These are phyloP conservation scores for Lates calcarifer DNA, from an alignment of 2,113 vertebrate genomes.

Conservation along the genomic window DNA sequence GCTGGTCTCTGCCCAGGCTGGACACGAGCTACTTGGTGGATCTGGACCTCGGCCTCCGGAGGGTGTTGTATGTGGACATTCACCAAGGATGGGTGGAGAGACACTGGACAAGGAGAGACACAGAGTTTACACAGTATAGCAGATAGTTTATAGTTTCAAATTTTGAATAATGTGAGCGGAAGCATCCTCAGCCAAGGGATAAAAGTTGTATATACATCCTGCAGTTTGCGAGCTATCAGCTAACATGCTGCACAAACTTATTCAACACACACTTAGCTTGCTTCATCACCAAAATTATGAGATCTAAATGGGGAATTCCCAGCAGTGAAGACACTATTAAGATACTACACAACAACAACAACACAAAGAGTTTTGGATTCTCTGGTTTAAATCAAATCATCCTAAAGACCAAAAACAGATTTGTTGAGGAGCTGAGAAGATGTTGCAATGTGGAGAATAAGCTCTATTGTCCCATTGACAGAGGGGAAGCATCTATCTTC, in stretches of 20 bases:
- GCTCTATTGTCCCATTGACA: constrained; percentile 67
- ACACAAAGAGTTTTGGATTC: constrained; percentile 36
- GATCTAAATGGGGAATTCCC: constrained; percentile 48
- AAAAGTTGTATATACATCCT: constrained; percentile 52
- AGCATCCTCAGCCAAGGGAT: constrained; percentile 46
- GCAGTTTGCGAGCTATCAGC: constrained; percentile 40
- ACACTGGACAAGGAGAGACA: constrained; percentile 69
- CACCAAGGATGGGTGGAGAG: constrained; percentile 85
- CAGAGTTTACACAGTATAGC: constrained; percentile 41
- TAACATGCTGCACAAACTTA: constrained; percentile 47
- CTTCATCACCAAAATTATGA: constrained; percentile 46
- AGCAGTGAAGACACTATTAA: constrained; percentile 43
- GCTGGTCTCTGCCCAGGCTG: constrained; percentile 73
- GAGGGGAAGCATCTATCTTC: constrained; percentile 72
- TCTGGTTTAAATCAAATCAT: constrained; percentile 71
- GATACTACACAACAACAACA: constrained; percentile 58
- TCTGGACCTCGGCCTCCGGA: constrained; percentile 81
- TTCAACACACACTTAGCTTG: constrained; percentile 36
- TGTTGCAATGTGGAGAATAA: constrained; percentile 68
- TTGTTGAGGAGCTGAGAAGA: constrained; percentile 48
- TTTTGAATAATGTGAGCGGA: constrained; percentile 20
- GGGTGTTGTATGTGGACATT: constrained; percentile 88
- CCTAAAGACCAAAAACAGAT: constrained; percentile 65
- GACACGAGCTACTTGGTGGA: constrained; percentile 87
- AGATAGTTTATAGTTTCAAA: constrained; percentile 43